Percentiles rank a stretch among this genome's conserved stretches.
Evolutionary conservation across 35 echinoderm and acorn worm genomes (phyloP).

Genomic region (Apostichopus japonicus): DNA sequence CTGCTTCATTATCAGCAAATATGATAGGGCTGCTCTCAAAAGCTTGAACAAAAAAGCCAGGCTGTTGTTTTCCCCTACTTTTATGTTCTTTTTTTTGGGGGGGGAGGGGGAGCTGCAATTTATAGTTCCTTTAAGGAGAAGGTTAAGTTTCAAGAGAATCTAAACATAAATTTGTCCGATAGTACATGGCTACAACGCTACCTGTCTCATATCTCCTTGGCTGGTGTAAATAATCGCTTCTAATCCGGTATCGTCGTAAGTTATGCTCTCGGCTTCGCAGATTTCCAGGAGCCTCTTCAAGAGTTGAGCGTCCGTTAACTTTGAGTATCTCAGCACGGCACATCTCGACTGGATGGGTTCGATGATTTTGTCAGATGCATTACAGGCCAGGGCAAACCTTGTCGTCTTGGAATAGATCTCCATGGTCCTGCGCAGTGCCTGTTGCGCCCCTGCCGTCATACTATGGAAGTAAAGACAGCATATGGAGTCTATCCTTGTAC

Average conservation of each 20-base stretch:
- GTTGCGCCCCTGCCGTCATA: conserved; percentile 94
- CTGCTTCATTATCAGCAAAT: no score
- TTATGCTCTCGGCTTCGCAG: conserved; percentile 71
- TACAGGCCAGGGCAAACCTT: conserved; percentile 92
- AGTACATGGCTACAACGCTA: not conserved
- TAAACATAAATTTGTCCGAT: not conserved
- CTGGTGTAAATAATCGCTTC: conserved; percentile 98
- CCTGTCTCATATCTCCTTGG: conserved; percentile 99
- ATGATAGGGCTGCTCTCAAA: no score
- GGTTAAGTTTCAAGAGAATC: no score
- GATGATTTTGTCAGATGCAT: conserved; percentile 95
- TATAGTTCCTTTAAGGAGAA: no score
- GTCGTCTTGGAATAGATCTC: conserved; percentile 99
- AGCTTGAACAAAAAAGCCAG: no score
- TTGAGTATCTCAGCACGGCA: conserved; percentile 90
- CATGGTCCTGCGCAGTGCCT: conserved; percentile 92
- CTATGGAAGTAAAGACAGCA: conserved; percentile 28
- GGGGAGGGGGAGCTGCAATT: no score
- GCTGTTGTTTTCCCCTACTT: no score
- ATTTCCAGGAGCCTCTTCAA: conserved; percentile 81
- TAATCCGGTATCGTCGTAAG: conserved; percentile 82
- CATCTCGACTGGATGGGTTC: conserved; percentile 97
- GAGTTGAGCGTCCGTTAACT: conserved; percentile 82
- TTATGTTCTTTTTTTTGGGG: no score
- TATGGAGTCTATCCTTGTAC: no score